Percentiles rank a stretch among this genome's conserved stretches.
Conservation (phyloP, 2,113 vertebrate species). For the Scartelaos histophorus region DNA sequence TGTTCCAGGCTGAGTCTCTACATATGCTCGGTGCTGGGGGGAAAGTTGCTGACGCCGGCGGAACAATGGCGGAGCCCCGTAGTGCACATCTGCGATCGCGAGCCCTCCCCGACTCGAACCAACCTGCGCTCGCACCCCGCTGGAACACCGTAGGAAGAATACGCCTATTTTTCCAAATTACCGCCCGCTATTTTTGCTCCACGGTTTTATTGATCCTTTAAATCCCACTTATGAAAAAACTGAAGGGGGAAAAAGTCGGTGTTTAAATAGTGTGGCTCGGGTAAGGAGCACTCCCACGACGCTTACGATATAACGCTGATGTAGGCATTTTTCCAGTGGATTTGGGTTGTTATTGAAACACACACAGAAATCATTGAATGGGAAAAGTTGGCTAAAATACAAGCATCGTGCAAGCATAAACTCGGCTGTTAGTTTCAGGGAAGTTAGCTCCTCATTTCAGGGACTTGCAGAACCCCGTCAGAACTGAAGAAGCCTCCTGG, state of each 20-base stretch:
- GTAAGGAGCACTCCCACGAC: background rate
- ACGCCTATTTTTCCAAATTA: conserved; percentile 41
- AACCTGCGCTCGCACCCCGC: conserved; percentile 46
- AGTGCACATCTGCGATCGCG: conserved; percentile 78
- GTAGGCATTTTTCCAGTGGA: background rate
- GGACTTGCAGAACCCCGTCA: no score
- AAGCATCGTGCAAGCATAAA: background rate
- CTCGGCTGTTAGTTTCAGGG: no score
- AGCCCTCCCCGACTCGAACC: conserved; percentile 62
- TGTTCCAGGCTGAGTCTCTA: conserved; percentile 67
- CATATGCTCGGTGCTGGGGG: conserved; percentile 71
- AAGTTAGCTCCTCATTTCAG: no score
- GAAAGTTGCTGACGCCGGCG: conserved; percentile 75
- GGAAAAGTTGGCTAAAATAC: background rate
- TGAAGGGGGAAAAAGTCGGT: background rate
- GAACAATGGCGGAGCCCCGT: conserved; percentile 70
- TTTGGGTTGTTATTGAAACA: background rate
- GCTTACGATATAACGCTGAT: conserved; percentile 2
- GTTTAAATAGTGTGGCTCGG: background rate
- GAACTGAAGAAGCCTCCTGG: no score
- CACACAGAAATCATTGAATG: background rate
- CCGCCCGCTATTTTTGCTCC: conserved; percentile 5
- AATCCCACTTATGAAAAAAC: conserved; percentile 11
- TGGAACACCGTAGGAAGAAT: conserved; percentile 14
- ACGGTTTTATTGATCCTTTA: conserved; percentile 16